Base-by-base conservation (phyloP, 2,797 vertebrate species). In the Scolopax bukidnonensis region DNA sequence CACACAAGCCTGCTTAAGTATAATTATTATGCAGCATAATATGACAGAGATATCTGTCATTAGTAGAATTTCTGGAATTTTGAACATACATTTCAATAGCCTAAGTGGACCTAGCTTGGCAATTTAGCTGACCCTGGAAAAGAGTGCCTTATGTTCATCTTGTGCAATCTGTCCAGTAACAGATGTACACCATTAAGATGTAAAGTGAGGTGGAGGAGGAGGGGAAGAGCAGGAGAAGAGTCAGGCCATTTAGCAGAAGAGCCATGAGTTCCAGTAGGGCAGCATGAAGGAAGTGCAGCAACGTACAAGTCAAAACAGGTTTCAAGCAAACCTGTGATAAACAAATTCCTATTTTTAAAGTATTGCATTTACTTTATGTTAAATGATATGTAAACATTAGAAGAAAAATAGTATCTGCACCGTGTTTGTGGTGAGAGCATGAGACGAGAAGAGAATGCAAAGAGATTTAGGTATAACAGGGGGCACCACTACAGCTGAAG, bases 71-170 rank as follows among this genome's bases (percentile, higher is more conserved):
- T 96, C 93, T 96, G 89, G 93, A 95, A 96, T 95, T 96, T 95
- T 95, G 94, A 96, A 91, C 92, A 96, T 95, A 96, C 93, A 97
- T 97, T 97, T 96, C 94, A 96, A 81, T 91, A 96, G 93, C 95
- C 91, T 92, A 48, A 96, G 93, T 96, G 95, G 93, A 96, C 91
- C 91, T 96, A 95, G 91, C 90, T 89, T 96, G 95, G 94, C 96
- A 97, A 97, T 96, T 96, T 97, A 96, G 94, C 95, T 97, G 97
- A 97, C 96, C 96, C 96, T 95, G 95, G 97, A 97, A 97, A 96
- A 96, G 84, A 93, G 91, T 94, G 91, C 96, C 96, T 96, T 97
- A 95, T 97, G 97, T 96, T 97, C 96, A 94, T 95, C 95, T 95
- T 96, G 96, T 97, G 93, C 97, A 97, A 97, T 97, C 96, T 97